A percentile compares a stretch with the other conserved stretches of the same genome.
These are phyloP conservation scores for Sebastes itinus DNA, from an alignment of 2,797 vertebrate species.

Conservation along the genomic window DNA sequence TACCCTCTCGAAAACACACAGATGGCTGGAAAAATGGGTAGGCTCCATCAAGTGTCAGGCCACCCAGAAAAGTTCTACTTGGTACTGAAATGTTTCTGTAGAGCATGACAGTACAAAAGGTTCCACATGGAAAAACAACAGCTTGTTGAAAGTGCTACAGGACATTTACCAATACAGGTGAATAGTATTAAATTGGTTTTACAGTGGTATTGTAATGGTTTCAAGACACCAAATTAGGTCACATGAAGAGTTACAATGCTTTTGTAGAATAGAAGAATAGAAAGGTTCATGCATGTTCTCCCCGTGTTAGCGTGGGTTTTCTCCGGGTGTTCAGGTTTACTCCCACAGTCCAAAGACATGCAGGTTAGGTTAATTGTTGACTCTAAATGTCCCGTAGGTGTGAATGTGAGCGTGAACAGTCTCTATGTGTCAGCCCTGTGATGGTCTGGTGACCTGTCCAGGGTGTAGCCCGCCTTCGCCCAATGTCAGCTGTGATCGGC, in stretches of 20 bases:
- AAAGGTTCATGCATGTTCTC: no score
- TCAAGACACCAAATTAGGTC: neutral
- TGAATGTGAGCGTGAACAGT: no score
- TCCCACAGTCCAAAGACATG: no score
- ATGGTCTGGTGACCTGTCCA: no score
- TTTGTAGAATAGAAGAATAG: neutral
- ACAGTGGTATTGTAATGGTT: neutral
- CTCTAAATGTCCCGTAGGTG: no score
- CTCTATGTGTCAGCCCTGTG: no score
- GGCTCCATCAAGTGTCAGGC: conserved; percentile 11
- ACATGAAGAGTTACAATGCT: neutral
- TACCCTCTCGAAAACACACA: conserved; percentile 19
- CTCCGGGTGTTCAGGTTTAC: no score
- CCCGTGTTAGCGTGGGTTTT: no score
- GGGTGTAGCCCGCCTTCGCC: no score
- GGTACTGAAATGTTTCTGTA: neutral
- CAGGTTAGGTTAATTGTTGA: no score
- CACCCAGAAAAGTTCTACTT: conserved; percentile 11
- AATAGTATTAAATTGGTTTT: neutral
- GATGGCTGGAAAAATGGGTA: conserved; percentile 31
- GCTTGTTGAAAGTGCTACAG: neutral
- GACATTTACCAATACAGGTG: neutral
- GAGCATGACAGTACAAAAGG: neutral
- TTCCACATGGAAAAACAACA: neutral
- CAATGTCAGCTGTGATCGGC: no score